Conservation (phyloP, 2,888 invertebrate species). For the Pseudolycoriella hygida region DNA sequence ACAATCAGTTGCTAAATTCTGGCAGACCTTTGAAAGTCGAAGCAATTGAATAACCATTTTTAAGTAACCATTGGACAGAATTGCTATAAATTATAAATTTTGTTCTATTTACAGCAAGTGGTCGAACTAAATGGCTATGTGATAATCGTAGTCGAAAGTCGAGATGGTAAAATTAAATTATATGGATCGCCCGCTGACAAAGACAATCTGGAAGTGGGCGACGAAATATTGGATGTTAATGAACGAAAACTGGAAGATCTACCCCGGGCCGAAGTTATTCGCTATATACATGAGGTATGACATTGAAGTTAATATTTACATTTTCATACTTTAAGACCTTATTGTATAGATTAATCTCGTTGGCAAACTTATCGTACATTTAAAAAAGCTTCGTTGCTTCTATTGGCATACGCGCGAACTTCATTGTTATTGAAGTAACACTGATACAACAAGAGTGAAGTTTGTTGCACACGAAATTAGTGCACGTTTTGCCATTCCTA, state of each 20-base stretch:
- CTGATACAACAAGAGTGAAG: no score
- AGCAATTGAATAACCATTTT: no score
- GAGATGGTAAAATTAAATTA: constrained; percentile 84
- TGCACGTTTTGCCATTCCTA: no score
- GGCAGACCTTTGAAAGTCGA: no score
- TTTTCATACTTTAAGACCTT: not conserved
- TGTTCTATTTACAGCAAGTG: constrained; percentile 34
- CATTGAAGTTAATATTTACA: not conserved
- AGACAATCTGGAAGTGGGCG: constrained; percentile 86
- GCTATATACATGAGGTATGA: constrained; percentile 85
- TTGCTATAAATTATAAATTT: no score
- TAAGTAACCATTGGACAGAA: no score
- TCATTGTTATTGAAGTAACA: no score
- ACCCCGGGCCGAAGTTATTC: constrained; percentile 80
- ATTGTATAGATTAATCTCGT: no score
- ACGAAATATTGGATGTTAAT: constrained; percentile 95
- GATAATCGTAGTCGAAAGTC: constrained; percentile 83
- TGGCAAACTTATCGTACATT: no score
- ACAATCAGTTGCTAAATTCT: no score
- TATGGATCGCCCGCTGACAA: constrained; percentile 87
- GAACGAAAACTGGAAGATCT: constrained; percentile 83
- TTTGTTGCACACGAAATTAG: not conserved
- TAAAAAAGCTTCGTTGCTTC: no score
- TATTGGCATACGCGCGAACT: no score
- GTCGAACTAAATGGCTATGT: constrained; percentile 91